Evolutionary conservation across 2,797 vertebrate species (phyloP).

Genomic region (Sebastes kiyomatsui): DNA sequence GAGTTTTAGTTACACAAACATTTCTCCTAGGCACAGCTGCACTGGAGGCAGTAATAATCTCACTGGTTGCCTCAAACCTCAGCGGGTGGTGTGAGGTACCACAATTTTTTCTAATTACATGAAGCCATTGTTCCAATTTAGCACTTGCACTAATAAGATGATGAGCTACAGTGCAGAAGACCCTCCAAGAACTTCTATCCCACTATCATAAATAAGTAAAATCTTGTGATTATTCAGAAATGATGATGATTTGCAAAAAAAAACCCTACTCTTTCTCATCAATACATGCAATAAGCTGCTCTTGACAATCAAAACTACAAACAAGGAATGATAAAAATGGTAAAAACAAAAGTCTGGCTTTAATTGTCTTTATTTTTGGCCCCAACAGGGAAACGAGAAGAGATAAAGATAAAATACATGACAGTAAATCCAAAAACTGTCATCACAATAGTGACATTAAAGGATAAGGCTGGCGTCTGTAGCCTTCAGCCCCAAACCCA

Average conservation of each 20-base stretch:
- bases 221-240: background rate
- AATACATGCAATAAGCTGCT: background rate
- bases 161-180: background rate
- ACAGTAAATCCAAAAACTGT: background rate
- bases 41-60: slow-evolving; percentile 29
- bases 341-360: background rate
- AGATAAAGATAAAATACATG: slow-evolving; percentile 4
- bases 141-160: background rate
- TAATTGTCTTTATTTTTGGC: background rate
- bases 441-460: background rate
- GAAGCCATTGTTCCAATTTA: background rate
- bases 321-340: background rate
- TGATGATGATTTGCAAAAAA: background rate
- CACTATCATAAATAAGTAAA: background rate
- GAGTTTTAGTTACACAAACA: slow-evolving; percentile 40
- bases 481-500: background rate
- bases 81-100: background rate
- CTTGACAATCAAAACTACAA: background rate
- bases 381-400: background rate
- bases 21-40: slow-evolving; percentile 35
- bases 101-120: background rate
- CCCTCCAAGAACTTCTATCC: background rate
- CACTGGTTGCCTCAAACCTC: slow-evolving; percentile 10
- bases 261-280: background rate
- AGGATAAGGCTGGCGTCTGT: background rate